A percentile compares a stretch with the other conserved stretches of the same genome.
phyloP scores from a whole-genome alignment of 2,113 vertebrate species.

The Otis tarda region DNA sequence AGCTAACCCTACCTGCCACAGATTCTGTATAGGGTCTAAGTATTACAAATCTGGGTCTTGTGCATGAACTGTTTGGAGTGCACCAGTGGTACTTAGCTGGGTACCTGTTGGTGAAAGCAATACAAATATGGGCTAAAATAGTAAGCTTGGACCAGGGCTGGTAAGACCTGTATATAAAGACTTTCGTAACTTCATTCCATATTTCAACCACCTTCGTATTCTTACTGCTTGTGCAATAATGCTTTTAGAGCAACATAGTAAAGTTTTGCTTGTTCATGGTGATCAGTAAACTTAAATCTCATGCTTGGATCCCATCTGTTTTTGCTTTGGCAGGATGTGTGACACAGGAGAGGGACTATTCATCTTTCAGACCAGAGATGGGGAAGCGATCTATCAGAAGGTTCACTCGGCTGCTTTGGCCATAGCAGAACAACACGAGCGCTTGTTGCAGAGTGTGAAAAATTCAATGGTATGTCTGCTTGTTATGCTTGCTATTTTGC shows the following conservation, averaged over 20 bases:
- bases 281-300: background rate
- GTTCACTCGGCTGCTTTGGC: conserved; percentile 82
- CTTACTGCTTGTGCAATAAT: fast-evolving
- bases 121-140: background rate
- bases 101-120: background rate
- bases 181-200: background rate
- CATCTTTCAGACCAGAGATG: conserved; percentile 84
- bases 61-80: background rate
- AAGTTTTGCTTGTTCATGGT: background rate
- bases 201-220: background rate
- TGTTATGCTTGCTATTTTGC: background rate
- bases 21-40: background rate
- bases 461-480: conserved; percentile 72
- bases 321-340: conserved; percentile 80
- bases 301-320: background rate
- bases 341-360: conserved; percentile 87
- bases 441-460: conserved; percentile 75
- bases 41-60: background rate
- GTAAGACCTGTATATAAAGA: background rate
- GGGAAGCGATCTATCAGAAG: conserved; percentile 86
- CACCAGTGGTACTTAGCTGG: background rate
- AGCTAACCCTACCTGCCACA: background rate
- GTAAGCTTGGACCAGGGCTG: background rate
- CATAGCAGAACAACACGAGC: conserved; percentile 80
- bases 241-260: fast-evolving